Evolutionary conservation across 2,113 vertebrate species (phyloP).

Genomic region (pig (Sus scrofa)): DNA sequence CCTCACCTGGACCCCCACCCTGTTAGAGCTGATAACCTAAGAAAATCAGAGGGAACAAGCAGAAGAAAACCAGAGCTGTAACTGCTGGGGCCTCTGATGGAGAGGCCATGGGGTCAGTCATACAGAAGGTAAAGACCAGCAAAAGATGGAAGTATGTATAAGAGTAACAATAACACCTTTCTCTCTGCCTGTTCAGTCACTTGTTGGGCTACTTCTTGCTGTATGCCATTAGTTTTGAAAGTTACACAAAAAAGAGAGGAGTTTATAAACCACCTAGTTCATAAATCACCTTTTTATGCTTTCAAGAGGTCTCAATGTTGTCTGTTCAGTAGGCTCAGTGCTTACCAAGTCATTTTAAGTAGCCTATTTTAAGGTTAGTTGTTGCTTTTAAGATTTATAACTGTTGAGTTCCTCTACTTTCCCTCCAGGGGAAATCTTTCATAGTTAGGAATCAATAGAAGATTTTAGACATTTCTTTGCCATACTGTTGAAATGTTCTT

Average conservation of each 20-base stretch:
- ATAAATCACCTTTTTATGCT: not conserved
- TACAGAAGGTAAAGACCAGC: not conserved
- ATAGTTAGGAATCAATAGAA: not conserved
- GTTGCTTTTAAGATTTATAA: slow-evolving; percentile 7
- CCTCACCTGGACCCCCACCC: not conserved
- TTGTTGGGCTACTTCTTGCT: not conserved
- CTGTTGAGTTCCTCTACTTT: not conserved
- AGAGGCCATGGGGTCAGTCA: not conserved
- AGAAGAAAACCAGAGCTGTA: not conserved
- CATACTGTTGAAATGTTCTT: not conserved
- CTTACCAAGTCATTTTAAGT: not conserved
- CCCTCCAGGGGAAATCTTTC: not conserved
- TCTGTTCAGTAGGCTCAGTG: not conserved
- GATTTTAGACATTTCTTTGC: not conserved
- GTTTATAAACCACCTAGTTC: not conserved
- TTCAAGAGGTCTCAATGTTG: not conserved
- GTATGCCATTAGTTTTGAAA: not conserved
- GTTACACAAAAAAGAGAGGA: not conserved
- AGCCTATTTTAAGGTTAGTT: not conserved
- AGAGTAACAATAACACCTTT: not conserved
- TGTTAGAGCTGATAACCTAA: not conserved
- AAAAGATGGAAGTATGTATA: not conserved
- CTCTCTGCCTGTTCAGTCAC: not conserved
- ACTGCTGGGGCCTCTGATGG: not conserved
- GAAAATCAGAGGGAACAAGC: not conserved